Conservation (phyloP, 2,113 vertebrate species). For the Clinocottus analis region DNA sequence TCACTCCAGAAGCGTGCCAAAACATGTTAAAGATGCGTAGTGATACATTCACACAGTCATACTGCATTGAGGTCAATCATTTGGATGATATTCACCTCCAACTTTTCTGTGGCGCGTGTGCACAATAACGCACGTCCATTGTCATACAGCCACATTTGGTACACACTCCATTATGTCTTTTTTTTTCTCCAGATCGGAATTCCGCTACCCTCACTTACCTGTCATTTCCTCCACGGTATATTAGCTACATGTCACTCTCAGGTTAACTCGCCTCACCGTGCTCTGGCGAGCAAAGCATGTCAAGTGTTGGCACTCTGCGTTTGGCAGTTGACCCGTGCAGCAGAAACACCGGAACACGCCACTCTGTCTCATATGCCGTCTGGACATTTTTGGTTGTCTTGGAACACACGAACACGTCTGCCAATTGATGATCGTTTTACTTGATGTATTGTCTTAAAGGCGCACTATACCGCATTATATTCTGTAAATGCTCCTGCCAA, state of each 20-base stretch:
- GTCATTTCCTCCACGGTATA: constrained; percentile 44
- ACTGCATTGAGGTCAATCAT: background rate
- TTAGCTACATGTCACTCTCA: constrained; percentile 59
- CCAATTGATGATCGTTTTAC: background rate
- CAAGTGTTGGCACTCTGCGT: constrained; percentile 35
- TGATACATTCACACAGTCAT: background rate
- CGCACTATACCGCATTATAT: background rate
- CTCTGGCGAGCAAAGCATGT: constrained; percentile 44
- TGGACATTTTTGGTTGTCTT: constrained; percentile 35
- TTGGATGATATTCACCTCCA: background rate
- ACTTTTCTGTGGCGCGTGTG: background rate
- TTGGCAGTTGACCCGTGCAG: constrained; percentile 39
- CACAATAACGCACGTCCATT: background rate
- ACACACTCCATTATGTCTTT: background rate
- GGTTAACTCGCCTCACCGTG: constrained; percentile 54
- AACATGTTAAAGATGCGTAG: background rate
- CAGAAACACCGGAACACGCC: constrained; percentile 33
- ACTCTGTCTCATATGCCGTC: constrained; percentile 9
- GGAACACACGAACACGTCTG: constrained; percentile 1
- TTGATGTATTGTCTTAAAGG: background rate
- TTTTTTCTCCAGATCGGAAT: background rate
- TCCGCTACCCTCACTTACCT: constrained; percentile 5
- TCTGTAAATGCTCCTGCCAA: background rate
- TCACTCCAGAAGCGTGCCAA: background rate
- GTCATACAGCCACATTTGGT: background rate